Conservation (phyloP, 2,113 vertebrate genomes). For the Paradoxurus hermaphroditus region DNA sequence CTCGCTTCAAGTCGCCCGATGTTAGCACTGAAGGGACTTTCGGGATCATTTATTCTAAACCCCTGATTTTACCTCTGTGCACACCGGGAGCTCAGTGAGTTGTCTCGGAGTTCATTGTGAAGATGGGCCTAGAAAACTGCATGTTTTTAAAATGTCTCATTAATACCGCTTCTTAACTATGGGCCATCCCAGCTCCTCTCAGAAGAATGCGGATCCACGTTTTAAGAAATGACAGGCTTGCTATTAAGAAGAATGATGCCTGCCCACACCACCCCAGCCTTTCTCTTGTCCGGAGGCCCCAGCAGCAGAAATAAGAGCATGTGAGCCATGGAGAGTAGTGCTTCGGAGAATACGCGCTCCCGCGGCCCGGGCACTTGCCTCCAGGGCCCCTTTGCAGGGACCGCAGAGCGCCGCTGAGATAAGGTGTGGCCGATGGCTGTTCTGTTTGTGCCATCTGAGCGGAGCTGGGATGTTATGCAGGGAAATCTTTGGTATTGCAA, state of each 20-base stretch:
- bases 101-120: not conserved
- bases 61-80: not conserved
- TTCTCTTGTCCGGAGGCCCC: not conserved
- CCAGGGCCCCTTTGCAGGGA: rapidly evolving
- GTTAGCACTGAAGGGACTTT: not conserved
- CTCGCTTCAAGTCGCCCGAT: not conserved
- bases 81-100: not conserved
- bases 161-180: not conserved
- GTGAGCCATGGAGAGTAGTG: not conserved
- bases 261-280: not conserved
- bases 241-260: not conserved
- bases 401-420: not conserved
- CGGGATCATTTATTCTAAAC: not conserved
- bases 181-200: not conserved
- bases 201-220: not conserved
- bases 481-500: conserved; percentile 64
- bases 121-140: not conserved
- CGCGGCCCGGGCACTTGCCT: rapidly evolving
- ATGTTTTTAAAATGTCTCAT: not conserved
- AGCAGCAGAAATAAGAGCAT: not conserved
- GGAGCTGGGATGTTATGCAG: conserved; percentile 6
- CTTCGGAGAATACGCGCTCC: not conserved
- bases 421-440: not conserved
- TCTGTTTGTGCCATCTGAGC: conserved; percentile 23
- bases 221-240: not conserved